phyloP scores from a whole-genome alignment of 2,888 invertebrate genomes.

The Subacronicta megacephala region DNA sequence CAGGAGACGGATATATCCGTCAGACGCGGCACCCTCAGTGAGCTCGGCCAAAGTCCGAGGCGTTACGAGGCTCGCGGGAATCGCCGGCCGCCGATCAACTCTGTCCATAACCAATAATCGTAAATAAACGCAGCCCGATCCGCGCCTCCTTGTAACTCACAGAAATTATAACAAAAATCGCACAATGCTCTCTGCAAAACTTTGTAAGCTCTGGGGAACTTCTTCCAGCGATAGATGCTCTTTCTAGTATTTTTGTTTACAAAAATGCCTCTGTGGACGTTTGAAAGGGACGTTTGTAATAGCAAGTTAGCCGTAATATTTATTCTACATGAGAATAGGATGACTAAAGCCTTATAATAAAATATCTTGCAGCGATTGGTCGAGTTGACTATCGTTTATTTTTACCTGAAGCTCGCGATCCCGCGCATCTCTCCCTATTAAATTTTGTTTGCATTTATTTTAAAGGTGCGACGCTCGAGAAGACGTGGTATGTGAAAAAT shows the following conservation, averaged over 20 bases:
- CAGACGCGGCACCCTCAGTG: slow-evolving; percentile 77
- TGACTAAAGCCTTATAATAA: slow-evolving; percentile 69
- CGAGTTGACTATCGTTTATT: slow-evolving; percentile 85
- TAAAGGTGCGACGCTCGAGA: slow-evolving; percentile 89
- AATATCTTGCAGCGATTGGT: slow-evolving; percentile 83
- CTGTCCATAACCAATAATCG: slow-evolving; percentile 89
- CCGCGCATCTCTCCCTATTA: slow-evolving; percentile 90
- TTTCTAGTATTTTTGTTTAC: slow-evolving; percentile 30
- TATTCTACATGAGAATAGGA: slow-evolving; percentile 59
- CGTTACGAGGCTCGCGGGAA: slow-evolving; percentile 88
- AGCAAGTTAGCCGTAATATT: slow-evolving; percentile 60
- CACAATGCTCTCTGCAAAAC: slow-evolving; percentile 35
- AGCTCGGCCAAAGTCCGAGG: slow-evolving; percentile 78
- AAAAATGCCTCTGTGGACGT: slow-evolving; percentile 29
- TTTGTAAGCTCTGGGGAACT: slow-evolving; percentile 46
- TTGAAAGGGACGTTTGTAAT: slow-evolving; percentile 42
- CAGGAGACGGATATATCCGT: slow-evolving; percentile 87
- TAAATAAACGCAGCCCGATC: slow-evolving; percentile 82
- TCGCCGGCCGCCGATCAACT: slow-evolving; percentile 79
- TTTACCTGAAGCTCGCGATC: slow-evolving; percentile 87
- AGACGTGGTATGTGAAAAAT: slow-evolving; percentile 90
- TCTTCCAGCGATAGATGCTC: slow-evolving; percentile 23
- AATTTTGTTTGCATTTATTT: slow-evolving; percentile 90
- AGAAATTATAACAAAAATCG: slow-evolving; percentile 60
- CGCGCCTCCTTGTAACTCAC: slow-evolving; percentile 60